Base-by-base conservation (phyloP, 2,797 vertebrate genomes). In the Urosaurus nigricauda region DNA sequence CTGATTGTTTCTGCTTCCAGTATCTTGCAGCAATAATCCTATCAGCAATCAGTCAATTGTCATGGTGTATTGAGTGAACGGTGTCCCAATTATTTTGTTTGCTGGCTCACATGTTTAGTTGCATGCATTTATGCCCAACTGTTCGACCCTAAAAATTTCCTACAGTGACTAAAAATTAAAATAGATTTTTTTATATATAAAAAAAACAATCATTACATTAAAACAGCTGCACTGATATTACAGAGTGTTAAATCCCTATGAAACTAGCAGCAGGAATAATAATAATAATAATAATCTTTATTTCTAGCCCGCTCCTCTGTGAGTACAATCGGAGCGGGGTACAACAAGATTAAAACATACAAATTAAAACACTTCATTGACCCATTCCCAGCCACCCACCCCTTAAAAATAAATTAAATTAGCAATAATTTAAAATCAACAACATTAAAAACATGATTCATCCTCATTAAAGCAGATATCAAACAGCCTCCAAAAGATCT, bases 41-140 rank as follows among this genome's bases (percentile, higher is more conserved):
- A 63, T 35, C 80, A 65, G 47, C 29, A 84, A 70, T 53, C 81
- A 47, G 56, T n/a, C 40, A 83, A 79, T 79, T 79, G 78, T 56
- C 75, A 80, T 13, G 17, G 32, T 5, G 32, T 29, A 63, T 26
- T 43, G 37, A 37, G 24, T 37, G 24, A 63, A 37, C 35, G 14
- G 21, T 40, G 24, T 60, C 58, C 11, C 24, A 29, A 65, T 65
- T 82, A 43, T 26, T 65, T 65, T 43, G 37, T 65, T 65, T 65
- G 80, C 58, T 65, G 19, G 51, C 78, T 29, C 16, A 51, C 51
- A 51, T 79, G 78, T 47, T 16, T 56, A 29, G 43, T 32, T n/a
- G 35, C 56, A 26, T 63, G 47, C 26, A 40, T 63, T 43, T 65
- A 63, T 65, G 43, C 21, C 35, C 35, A 37, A 63, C 56, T 43